Evolutionary conservation across 2,888 invertebrate species (phyloP).

Genomic region (Smittia sp.): DNA sequence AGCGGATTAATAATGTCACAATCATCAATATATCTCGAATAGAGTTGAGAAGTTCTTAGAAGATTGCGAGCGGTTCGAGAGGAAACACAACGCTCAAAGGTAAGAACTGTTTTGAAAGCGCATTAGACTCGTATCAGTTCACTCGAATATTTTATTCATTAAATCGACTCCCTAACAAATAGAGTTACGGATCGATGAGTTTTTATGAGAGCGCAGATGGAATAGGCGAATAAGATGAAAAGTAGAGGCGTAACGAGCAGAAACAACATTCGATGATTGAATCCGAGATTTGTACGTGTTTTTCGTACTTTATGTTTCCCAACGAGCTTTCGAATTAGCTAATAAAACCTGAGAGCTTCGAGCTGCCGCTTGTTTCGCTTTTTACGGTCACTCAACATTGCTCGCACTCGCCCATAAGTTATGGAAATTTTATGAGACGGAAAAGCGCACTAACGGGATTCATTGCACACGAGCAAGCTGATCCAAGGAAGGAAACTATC

Average conservation of each 20-base stretch:
- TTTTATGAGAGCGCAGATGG: background rate
- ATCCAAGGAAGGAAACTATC: slow-evolving; percentile 22
- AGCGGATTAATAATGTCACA: slow-evolving; percentile 39
- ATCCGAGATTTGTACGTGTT: background rate
- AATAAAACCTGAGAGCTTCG: background rate
- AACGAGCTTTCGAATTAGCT: slow-evolving; percentile 17
- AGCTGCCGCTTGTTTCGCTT: background rate
- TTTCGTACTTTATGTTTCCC: background rate
- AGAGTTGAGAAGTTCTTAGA: background rate
- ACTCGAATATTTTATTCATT: slow-evolving; percentile 35
- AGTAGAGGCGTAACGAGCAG: background rate
- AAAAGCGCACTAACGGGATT: slow-evolving; percentile 32
- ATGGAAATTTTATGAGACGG: slow-evolving; percentile 31
- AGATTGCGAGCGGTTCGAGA: background rate
- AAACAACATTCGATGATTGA: background rate
- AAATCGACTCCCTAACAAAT: slow-evolving; percentile 27
- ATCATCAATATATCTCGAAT: slow-evolving; percentile 38
- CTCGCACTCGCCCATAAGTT: slow-evolving; percentile 12
- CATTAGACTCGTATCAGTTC: slow-evolving; percentile 7
- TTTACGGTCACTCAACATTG: slow-evolving; percentile 37
- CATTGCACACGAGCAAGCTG: slow-evolving; percentile 12
- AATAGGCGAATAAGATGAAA: background rate
- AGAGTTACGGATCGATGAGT: slow-evolving; percentile 15
- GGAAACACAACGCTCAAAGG: background rate
- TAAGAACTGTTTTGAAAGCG: background rate